Base-by-base conservation (phyloP, 2,113 vertebrate genomes). In the Salvelinus alpinus region DNA sequence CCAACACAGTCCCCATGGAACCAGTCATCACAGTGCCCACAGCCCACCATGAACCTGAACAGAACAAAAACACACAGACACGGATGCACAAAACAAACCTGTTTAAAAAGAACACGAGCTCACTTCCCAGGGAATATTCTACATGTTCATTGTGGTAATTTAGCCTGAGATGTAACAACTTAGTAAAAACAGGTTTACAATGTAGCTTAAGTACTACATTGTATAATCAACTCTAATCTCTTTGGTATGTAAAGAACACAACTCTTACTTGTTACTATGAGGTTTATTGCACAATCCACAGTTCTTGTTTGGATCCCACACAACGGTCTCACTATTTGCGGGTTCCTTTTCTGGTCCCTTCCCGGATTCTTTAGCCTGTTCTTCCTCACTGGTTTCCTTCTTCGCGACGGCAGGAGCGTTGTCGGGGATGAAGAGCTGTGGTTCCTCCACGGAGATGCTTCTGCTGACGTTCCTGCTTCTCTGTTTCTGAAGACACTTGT, bases 1-100 rank as follows among this genome's bases (percentile, higher is more conserved):
- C 98, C 98, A 82, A 99, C 96, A 72, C 98, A 99, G 81, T 99
- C 98, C 4, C 98, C 97, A 1, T 99, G 98, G 93, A 98, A 99
- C 98, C 98, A 99, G 90, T 99, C 98, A 74, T 98, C 97, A 80
- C 98, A 99, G 84, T 95, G 95, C 65, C 98, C 97, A 64, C 98
- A 99, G 76, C 98, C 98, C 16, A 99, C 96, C 98, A 99, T 99
- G 86, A 99, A 98, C 92, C 98, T 99, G 80, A 66, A 88, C 73
- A 80, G 38, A 44, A 44, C 38, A 44, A 44, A 44, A 44, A 3
- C 38, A 2, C 8, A 38, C 38, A 2, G 9, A 11, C 9, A 44
- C 38, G 6, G 34, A 34, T 34, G 34, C 34, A 44, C 38, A 44
- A 44, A 44, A 44, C 38, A 12, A 44, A 44, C 9, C 38, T 44